Base-by-base conservation (phyloP, 2,888 invertebrate species). In the Ganaspis brasiliensis region DNA sequence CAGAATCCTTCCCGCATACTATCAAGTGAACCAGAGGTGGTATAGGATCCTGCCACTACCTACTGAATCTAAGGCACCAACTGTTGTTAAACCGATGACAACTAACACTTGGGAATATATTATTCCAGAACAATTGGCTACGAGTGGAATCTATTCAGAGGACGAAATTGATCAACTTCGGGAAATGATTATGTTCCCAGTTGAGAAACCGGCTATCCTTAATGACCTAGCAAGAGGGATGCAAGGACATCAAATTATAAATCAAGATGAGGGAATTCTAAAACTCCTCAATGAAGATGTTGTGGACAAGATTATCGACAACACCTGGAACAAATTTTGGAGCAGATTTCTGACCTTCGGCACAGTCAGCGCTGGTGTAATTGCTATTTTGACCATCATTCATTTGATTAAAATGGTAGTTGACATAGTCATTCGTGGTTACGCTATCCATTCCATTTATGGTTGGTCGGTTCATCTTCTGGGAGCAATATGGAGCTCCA, bases 1-100 rank as follows among this genome's bases (percentile, higher is more conserved):
- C 9, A 8, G 71, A 0, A 2, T 86, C 3, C 59, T 82, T 3
- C 84, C 86, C 0, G 37, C 82, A 0, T 57, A 82, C 55, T 86
- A 81, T 26, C 26, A 75, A 9, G 56, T 84, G 2, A 75, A 81
- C 10, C 73, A 73, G 0, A n/a, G 49, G 70, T 85, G 85, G 84
- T 72, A 74, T 6, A 45, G 24, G 0, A 14, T 78, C 0, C 0
- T 45, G 0, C 75, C 80, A 1, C 35, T 5, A 3, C 72, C 56
- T 0, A n/a, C 12, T 0, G 31, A 72, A 2, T 45, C 56, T 0
- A 12, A 19, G 2, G 1, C 70, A 10, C 78, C 75, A 40, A 40
- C 16, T 1, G 31, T 35, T 1, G 16, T 79, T 0, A n/a, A 77
- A 63, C 76, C 81, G 2, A 0, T n/a, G n/a, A n/a, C n/a, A n/a